Percentiles rank a stretch among this genome's conserved stretches.
These are phyloP conservation scores for Pegoplata infirma DNA, from an alignment of 2,888 invertebrate genomes.

Conservation along the genomic window DNA sequence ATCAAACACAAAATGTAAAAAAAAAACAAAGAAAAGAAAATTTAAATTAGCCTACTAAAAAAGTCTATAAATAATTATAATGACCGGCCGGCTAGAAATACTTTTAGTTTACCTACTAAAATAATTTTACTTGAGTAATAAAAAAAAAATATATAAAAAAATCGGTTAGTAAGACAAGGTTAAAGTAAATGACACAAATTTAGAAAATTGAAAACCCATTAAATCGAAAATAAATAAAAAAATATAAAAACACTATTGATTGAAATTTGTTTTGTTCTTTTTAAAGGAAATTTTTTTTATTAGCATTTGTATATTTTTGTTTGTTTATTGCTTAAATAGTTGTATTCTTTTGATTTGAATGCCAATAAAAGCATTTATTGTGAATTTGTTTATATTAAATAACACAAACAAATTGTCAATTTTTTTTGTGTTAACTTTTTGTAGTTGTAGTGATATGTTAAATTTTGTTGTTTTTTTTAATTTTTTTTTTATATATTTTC, in stretches of 20 bases:
- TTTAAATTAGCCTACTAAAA: not conserved
- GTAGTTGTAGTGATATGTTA: no score
- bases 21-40: no score
- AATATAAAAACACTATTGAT: no score
- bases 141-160: not conserved
- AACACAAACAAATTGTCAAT: not conserved
- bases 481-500: no score
- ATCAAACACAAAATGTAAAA: no score
- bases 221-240: not conserved
- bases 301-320: not conserved
- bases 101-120: conserved; percentile 14
- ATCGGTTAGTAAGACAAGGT: conserved; percentile 16
- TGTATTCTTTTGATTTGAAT: conserved; percentile 1
- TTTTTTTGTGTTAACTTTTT: no score
- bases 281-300: not conserved
- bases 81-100: conserved; percentile 17
- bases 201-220: not conserved
- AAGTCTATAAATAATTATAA: conserved; percentile 10
- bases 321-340: not conserved
- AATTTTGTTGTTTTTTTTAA: no score
- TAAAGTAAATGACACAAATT: not conserved
- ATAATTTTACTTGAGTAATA: not conserved
- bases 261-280: not conserved
- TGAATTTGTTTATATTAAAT: conserved; percentile 2
- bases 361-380: conserved; percentile 11